Evolutionary conservation across 1,140 invertebrate genomes (phyloP).

Genomic region (Eubasilissa regina): DNA sequence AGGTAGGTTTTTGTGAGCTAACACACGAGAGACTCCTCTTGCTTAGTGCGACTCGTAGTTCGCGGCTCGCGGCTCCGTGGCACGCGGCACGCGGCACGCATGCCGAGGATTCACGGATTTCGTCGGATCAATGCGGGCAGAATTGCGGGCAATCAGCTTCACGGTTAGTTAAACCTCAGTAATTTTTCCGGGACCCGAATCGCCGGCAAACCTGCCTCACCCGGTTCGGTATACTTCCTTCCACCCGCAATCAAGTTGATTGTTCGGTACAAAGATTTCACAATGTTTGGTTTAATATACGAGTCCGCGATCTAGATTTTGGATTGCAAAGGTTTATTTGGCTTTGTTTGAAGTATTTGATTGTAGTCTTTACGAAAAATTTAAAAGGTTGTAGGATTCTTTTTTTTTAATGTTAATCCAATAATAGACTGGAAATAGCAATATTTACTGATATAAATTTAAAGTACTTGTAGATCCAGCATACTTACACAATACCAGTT

Average conservation of each 20-base stretch:
- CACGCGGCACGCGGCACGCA: neutral
- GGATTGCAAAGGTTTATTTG: slow-evolving; percentile 15
- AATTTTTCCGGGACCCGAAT: slow-evolving; percentile 24
- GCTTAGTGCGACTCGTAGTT: too few relatives aligned
- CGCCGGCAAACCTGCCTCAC: neutral
- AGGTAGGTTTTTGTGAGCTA: too few relatives aligned
- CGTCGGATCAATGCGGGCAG: slow-evolving; percentile 25
- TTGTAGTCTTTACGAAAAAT: too few relatives aligned
- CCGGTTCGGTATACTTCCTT: slow-evolving; percentile 16
- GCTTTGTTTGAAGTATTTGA: slow-evolving; percentile 16
- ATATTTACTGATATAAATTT: too few relatives aligned
- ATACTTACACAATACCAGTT: too few relatives aligned
- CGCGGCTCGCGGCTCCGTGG: neutral
- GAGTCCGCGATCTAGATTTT: slow-evolving; percentile 8
- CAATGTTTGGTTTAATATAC: slow-evolving; percentile 18
- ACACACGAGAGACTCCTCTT: too few relatives aligned
- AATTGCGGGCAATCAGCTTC: slow-evolving; percentile 55
- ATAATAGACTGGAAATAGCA: too few relatives aligned
- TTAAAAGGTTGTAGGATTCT: too few relatives aligned
- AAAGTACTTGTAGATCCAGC: too few relatives aligned
- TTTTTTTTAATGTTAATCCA: too few relatives aligned
- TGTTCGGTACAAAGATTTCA: slow-evolving; percentile 38
- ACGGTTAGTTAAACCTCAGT: slow-evolving; percentile 56
- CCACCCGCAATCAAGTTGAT: slow-evolving; percentile 40
- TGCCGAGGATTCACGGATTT: slow-evolving; percentile 8